Percentiles rank a stretch among this genome's conserved stretches.
Conservation (phyloP, 2,113 vertebrate genomes). For the Carollia perspicillata region DNA sequence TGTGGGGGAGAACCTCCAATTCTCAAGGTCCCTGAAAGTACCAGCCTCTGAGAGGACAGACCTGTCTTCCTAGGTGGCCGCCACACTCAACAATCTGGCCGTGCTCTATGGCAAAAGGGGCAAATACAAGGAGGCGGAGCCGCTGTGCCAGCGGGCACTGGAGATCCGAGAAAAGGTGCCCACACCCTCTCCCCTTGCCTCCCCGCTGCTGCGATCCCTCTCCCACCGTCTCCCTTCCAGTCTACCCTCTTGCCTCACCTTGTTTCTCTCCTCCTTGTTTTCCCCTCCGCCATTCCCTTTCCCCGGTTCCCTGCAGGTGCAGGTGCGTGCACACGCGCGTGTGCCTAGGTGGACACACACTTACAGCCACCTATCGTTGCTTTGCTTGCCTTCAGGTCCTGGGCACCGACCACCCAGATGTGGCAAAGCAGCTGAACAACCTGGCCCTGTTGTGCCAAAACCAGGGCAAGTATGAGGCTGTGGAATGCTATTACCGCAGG, state of each 20-base stretch:
- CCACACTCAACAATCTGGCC: slow-evolving; percentile 97
- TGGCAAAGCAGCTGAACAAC: slow-evolving; percentile 99
- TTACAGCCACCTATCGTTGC: not conserved
- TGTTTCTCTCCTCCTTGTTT: not conserved
- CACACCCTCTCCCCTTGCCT: rapidly evolving
- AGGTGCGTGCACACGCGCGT: rapidly evolving
- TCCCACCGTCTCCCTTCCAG: not conserved
- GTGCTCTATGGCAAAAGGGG: slow-evolving; percentile 98
- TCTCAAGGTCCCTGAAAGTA: not conserved
- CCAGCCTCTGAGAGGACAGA: not conserved
- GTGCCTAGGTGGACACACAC: rapidly evolving
- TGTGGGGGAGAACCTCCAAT: not conserved
- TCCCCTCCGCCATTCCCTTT: not conserved
- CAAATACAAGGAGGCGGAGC: slow-evolving; percentile 98
- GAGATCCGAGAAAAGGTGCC: slow-evolving; percentile 98
- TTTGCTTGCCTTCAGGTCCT: slow-evolving; percentile 85
- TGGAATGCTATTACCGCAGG: slow-evolving; percentile 96
- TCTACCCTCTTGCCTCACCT: not conserved
- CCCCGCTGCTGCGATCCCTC: not conserved
- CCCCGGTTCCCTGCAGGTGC: not conserved
- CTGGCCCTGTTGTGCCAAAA: slow-evolving; percentile 97
- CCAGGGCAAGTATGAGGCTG: slow-evolving; percentile 98
- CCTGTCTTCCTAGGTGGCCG: slow-evolving; percentile 89
- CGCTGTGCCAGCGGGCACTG: slow-evolving; percentile 95
- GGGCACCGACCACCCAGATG: slow-evolving; percentile 96